Evolutionary conservation across 2,888 invertebrate genomes (phyloP).

Genomic region (Eristalis tenax): DNA sequence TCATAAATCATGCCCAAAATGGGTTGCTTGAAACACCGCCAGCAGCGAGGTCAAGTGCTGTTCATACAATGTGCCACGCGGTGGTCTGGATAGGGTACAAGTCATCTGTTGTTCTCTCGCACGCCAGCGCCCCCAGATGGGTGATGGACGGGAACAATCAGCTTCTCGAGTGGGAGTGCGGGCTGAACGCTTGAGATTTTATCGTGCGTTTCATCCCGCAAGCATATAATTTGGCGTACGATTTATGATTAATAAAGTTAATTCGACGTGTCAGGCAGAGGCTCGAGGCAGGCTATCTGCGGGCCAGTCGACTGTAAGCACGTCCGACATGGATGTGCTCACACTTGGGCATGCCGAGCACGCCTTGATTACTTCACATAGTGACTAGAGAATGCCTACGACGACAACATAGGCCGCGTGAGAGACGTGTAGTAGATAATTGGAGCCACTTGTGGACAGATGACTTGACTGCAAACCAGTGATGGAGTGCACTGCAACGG

Average conservation of each 20-base stretch:
- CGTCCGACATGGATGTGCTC: not conserved
- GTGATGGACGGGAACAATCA: not conserved
- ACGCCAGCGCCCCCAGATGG: not conserved
- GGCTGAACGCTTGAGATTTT: conserved; percentile 17
- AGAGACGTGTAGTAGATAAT: not conserved
- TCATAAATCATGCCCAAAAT: conserved; percentile 46
- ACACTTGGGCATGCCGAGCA: not conserved
- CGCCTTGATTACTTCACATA: not conserved
- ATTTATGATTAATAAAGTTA: conserved; percentile 46
- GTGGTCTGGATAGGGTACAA: conserved; percentile 29
- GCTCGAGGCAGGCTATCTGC: conserved; percentile 19
- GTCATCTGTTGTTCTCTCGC: not conserved
- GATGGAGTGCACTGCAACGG: not conserved
- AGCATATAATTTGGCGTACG: conserved; percentile 23
- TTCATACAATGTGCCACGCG: conserved; percentile 18
- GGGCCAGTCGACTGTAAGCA: not conserved
- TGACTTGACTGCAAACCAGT: not conserved
- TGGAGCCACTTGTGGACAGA: not conserved
- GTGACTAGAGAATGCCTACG: not conserved
- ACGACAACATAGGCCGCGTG: not conserved
- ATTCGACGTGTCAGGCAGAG: conserved; percentile 44
- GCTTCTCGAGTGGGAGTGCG: not conserved
- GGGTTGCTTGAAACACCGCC: conserved; percentile 33
- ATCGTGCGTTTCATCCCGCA: conserved; percentile 17
- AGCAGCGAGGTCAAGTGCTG: conserved; percentile 45